Evolutionary conservation across 1,140 invertebrate species (phyloP), one percentile per base, ranked within the genome.

Genomic region (Cardiocondyla obscurior): DNA sequence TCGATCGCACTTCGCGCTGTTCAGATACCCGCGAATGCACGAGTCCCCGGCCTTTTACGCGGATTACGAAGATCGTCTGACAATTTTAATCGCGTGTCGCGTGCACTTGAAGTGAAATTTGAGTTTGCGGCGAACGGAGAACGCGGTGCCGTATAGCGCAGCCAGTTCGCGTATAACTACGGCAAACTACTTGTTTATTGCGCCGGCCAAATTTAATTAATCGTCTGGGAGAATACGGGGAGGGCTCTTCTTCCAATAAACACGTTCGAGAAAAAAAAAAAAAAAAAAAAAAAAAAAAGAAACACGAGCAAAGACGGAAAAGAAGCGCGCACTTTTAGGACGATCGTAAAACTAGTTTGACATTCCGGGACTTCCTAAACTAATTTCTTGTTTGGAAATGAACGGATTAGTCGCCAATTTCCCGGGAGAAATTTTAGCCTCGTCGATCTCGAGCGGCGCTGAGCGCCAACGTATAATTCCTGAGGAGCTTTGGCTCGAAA

Each of bases 321-420:
- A 55, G 39, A 42, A 55, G 0, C 7, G 44, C 22, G n/a, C 7
- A 36, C 53, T 67, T 51, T 25, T 39, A 33, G 22, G 69, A 79
- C 12, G 67, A 58, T 65, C 33, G 51, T 28, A 79, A 79, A 44
- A 57, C 30, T 55, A 58, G 25, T 77, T 83, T 58, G 73, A 67
- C 60, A 67, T 64, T 19, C 58, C 14, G 39, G 22, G 60, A 33
- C 57, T 79, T 49, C 36, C 62, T 81, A 46, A 69, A 79, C 64
- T 83, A 67, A 83, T 81, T 84, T 81, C 62, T 67, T 79, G 77
- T 81, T 81, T 77, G 62, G 64, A 79, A 67, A 69, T 58, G 60
- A 65, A 67, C 82, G 44, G 64, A 84, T 84, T 81, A 70, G 82
- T 60, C 82, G 62, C 62, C 64, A 79, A 81, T 81, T 84, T 81